These are phyloP conservation scores for Diaprepes abbreviatus DNA, from an alignment of 2,888 invertebrate species.

Conservation along the genomic window DNA sequence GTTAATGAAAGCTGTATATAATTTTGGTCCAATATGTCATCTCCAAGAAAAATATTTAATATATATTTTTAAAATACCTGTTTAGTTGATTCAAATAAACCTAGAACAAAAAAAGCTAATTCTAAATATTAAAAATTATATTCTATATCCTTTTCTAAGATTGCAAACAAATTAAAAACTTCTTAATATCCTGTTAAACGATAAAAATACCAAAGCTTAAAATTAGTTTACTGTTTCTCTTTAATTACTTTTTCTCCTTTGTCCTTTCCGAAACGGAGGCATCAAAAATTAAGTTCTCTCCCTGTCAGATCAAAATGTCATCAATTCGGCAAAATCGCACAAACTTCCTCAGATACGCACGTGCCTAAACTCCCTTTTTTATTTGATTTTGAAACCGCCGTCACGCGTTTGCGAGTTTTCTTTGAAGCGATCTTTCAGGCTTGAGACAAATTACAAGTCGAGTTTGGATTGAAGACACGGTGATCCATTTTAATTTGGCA, in stretches of 20 bases:
- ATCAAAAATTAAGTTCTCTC: constrained; percentile 21
- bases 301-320: constrained; percentile 20
- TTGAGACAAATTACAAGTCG: constrained; percentile 15
- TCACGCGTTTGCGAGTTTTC: constrained; percentile 12
- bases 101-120: too few species aligned
- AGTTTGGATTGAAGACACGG: constrained; percentile 15
- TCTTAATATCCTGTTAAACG: neutral
- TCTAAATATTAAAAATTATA: too few species aligned
- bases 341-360: constrained; percentile 15
- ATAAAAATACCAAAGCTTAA: neutral
- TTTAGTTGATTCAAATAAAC: too few species aligned
- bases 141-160: too few species aligned
- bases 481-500: constrained; percentile 22
- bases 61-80: too few species aligned
- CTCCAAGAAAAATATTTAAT: too few species aligned
- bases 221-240: constrained; percentile 9
- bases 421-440: constrained; percentile 18
- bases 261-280: neutral
- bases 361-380: constrained; percentile 18
- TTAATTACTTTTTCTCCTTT: constrained; percentile 15
- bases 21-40: too few species aligned
- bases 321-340: constrained; percentile 14
- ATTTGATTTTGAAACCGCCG: constrained; percentile 21
- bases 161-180: too few species aligned
- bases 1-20: too few species aligned